phyloP scores from a whole-genome alignment of 2,888 invertebrate species.

The Hemicrepidius hirtus region DNA sequence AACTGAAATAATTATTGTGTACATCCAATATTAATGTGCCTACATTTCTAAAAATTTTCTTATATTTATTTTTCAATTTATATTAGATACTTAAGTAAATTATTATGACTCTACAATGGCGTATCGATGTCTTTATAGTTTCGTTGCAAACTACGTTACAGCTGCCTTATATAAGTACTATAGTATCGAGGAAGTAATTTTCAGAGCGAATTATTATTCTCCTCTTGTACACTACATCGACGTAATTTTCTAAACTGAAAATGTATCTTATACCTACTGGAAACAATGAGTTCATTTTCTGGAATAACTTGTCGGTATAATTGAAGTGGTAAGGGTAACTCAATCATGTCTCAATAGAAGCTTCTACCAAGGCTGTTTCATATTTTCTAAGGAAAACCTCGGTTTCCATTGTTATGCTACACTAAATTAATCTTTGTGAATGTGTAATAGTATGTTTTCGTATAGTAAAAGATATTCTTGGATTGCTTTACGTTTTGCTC shows the following conservation, averaged over 20 bases:
- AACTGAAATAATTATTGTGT: too few species aligned
- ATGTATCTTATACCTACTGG: neutral
- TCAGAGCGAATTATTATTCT: conserved; percentile 4
- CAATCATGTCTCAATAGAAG: conserved; percentile 3
- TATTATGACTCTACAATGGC: too few species aligned
- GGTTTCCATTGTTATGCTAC: too few species aligned
- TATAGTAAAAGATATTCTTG: neutral
- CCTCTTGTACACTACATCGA: neutral
- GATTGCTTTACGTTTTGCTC: too few species aligned
- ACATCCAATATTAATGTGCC: too few species aligned
- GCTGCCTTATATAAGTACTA: too few species aligned
- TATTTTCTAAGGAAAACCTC: neutral
- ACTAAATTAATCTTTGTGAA: neutral
- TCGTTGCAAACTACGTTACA: too few species aligned
- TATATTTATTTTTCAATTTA: too few species aligned
- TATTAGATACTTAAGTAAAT: too few species aligned
- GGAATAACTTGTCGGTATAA: neutral
- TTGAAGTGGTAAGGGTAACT: conserved; percentile 7
- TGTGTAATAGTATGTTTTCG: neutral
- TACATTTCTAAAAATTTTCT: too few species aligned
- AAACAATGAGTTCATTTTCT: conserved; percentile 2
- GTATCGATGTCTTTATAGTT: too few species aligned
- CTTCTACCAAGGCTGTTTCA: neutral
- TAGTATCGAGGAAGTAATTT: conserved; percentile 1
- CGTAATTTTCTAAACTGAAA: neutral